Evolutionary conservation across 2,888 invertebrate genomes (phyloP).

Genomic region (Dorcus hopei): DNA sequence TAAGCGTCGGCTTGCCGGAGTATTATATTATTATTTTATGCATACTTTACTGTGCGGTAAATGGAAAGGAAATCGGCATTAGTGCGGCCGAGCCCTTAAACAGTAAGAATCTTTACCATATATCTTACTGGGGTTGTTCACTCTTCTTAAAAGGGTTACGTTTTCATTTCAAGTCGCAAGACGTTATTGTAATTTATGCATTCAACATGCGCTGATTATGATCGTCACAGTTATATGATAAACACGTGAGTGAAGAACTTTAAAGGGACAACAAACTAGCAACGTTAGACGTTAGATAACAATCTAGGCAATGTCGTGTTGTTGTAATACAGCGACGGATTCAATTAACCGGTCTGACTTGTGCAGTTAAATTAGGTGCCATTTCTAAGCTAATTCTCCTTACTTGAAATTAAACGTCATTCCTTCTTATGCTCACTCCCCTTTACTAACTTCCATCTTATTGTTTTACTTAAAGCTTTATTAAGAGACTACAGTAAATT

Average conservation of each 20-base stretch:
- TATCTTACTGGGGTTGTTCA: too few species aligned
- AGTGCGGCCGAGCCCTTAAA: constrained; percentile 8
- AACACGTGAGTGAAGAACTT: too few species aligned
- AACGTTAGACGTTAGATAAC: neutral
- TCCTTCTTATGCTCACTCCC: constrained; percentile 11
- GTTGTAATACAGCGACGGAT: constrained; percentile 26
- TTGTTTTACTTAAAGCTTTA: neutral
- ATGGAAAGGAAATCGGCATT: constrained; percentile 46
- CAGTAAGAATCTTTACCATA: too few species aligned
- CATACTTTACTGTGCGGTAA: constrained; percentile 46
- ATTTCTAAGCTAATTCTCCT: constrained; percentile 31
- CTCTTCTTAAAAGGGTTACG: too few species aligned
- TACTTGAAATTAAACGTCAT: constrained; percentile 22
- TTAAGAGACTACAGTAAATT: too few species aligned
- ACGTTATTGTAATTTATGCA: too few species aligned
- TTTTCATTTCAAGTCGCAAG: too few species aligned
- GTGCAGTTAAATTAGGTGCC: constrained; percentile 28
- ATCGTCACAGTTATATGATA: too few species aligned
- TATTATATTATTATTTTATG: constrained; percentile 52
- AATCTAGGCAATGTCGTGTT: constrained; percentile 24
- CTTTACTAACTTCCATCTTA: neutral
- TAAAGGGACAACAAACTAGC: too few species aligned
- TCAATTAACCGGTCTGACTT: constrained; percentile 26
- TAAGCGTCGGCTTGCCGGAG: constrained; percentile 47
- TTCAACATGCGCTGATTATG: too few species aligned